Evolutionary conservation across 2,888 invertebrate species (phyloP).

Genomic region (Cremastinae sp.): DNA sequence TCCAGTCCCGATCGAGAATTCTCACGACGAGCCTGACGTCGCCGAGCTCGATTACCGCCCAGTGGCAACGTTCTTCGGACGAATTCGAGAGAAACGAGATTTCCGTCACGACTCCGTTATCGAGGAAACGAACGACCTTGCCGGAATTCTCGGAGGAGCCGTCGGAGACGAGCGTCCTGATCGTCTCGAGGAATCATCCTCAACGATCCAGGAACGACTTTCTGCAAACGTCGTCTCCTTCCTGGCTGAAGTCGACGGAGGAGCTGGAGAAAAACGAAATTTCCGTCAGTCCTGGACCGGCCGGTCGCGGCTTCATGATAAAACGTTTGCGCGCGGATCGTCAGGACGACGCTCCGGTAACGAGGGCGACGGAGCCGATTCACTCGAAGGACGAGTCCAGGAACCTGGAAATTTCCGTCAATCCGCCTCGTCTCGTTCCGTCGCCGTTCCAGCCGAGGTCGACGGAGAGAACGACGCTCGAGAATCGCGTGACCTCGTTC

Average conservation of each 20-base stretch:
- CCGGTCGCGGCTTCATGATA: slow-evolving; percentile 55
- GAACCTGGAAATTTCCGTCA: no score
- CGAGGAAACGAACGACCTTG: neutral
- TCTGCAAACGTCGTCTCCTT: slow-evolving; percentile 26
- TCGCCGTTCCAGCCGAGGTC: slow-evolving; percentile 17
- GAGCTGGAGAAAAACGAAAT: slow-evolving; percentile 61
- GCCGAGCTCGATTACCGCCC: slow-evolving; percentile 21
- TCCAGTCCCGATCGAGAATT: no score
- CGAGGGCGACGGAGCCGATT: neutral
- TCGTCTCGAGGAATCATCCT: slow-evolving; percentile 15
- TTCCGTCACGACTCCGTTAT: slow-evolving; percentile 19
- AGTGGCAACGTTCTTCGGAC: slow-evolving; percentile 48
- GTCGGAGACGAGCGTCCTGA: no score
- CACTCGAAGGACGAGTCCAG: no score
- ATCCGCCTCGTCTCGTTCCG: neutral
- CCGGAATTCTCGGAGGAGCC: no score
- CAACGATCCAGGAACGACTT: slow-evolving; percentile 29
- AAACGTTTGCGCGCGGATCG: slow-evolving; percentile 49
- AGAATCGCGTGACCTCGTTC: neutral
- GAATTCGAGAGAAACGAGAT: slow-evolving; percentile 62
- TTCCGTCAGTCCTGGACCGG: slow-evolving; percentile 51
- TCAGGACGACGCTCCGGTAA: slow-evolving; percentile 11
- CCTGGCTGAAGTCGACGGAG: slow-evolving; percentile 47
- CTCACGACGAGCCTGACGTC: neutral
- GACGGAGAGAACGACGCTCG: slow-evolving; percentile 14